Evolutionary conservation across 1,140 invertebrate species (phyloP).

Genomic region (Drosophila sproati): DNA sequence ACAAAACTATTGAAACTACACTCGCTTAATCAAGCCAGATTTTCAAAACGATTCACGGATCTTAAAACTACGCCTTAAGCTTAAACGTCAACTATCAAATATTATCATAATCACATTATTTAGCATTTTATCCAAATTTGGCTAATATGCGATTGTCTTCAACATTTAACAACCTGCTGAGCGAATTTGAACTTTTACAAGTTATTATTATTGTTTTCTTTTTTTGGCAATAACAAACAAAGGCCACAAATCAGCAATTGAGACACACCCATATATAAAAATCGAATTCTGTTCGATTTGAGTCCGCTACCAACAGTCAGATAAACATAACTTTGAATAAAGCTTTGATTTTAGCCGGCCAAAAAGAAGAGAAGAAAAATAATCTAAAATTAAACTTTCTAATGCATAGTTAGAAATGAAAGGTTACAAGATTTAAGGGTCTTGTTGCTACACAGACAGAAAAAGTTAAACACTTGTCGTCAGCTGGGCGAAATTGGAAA

Average conservation of each 20-base stretch:
- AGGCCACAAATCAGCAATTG: slow-evolving; percentile 3
- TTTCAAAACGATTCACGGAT: background rate
- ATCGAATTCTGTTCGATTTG: slow-evolving; percentile 26
- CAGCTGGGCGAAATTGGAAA: slow-evolving; percentile 69
- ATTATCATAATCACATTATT: slow-evolving; percentile 23
- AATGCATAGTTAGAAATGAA: slow-evolving; percentile 56
- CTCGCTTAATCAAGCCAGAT: too few relatives aligned
- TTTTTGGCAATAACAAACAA: slow-evolving; percentile 14
- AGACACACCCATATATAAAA: slow-evolving; percentile 42
- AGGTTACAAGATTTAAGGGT: slow-evolving; percentile 72
- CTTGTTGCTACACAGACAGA: slow-evolving; percentile 21
- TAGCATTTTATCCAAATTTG: slow-evolving; percentile 27
- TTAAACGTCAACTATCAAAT: background rate
- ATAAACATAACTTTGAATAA: slow-evolving; percentile 43
- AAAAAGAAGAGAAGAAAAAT: background rate
- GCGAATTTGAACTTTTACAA: slow-evolving; percentile 33
- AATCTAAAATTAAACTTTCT: slow-evolving; percentile 58
- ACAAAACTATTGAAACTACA: too few relatives aligned
- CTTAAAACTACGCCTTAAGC: background rate
- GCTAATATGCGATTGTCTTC: slow-evolving; percentile 13
- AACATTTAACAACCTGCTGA: slow-evolving; percentile 13
- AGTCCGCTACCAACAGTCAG: slow-evolving; percentile 12
- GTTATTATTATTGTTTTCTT: slow-evolving; percentile 33
- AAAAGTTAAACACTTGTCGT: slow-evolving; percentile 67
- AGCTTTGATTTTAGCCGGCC: slow-evolving; percentile 50